Evolutionary conservation across 2,113 vertebrate species (phyloP).

Genomic region (Rhadina sibilatrix): DNA sequence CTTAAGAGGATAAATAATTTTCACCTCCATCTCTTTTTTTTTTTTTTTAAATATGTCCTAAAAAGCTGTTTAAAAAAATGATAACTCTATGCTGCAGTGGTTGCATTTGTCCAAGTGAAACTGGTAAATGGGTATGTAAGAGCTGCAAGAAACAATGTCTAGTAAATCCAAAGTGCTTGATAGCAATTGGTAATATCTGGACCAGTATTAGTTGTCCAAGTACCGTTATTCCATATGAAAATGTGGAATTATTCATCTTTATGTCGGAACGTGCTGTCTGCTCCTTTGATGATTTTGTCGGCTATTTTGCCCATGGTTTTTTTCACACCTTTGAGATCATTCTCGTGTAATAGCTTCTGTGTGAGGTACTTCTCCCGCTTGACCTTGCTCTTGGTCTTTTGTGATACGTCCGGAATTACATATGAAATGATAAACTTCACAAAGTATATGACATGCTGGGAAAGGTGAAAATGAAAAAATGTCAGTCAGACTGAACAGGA

Average conservation of each 20-base stretch:
- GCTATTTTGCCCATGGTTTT: slow-evolving; percentile 69
- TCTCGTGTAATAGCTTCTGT: slow-evolving; percentile 88
- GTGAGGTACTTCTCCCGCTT: slow-evolving; percentile 91
- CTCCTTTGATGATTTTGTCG: slow-evolving; percentile 16
- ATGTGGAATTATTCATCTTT: slow-evolving; percentile 63
- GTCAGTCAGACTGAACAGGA: not conserved
- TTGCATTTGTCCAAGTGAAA: not conserved
- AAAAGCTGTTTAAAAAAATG: not conserved
- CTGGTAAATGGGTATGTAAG: not conserved
- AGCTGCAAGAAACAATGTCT: not conserved
- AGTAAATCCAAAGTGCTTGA: not conserved
- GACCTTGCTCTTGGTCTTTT: slow-evolving; percentile 85
- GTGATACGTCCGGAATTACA: slow-evolving; percentile 85
- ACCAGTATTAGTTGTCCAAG: not conserved
- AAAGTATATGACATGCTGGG: slow-evolving; percentile 89
- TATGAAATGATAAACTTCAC: slow-evolving; percentile 91
- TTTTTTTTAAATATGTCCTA: not conserved
- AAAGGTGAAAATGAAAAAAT: slow-evolving; percentile 41
- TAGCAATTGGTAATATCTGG: not conserved
- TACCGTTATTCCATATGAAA: not conserved
- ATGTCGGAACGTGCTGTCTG: slow-evolving; percentile 30
- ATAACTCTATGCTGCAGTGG: not conserved
- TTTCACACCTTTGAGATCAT: slow-evolving; percentile 80
- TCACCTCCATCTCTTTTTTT: not conserved
- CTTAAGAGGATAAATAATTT: not conserved